These are phyloP conservation scores for Prenolepis imparis DNA, from an alignment of 2,888 invertebrate species.

Conservation along the genomic window DNA sequence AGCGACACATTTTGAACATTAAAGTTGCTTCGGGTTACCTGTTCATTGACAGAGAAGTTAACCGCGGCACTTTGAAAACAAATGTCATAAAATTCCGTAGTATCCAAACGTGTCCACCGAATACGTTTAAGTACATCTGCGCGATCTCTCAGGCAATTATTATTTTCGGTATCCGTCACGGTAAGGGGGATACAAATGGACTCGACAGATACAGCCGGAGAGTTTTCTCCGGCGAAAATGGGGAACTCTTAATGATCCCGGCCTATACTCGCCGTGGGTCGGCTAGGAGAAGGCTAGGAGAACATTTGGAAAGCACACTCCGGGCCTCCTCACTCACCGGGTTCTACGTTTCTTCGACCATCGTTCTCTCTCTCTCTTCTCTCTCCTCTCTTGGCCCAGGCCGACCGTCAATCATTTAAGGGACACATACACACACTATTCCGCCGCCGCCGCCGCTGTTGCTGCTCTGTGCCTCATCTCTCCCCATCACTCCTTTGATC, in stretches of 20 bases:
- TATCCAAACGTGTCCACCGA: not conserved
- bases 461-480: constrained; percentile 34
- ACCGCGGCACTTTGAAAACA: not conserved
- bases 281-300: constrained; percentile 41
- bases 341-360: constrained; percentile 68
- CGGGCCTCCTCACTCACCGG: constrained; percentile 32
- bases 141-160: constrained; percentile 23
- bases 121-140: not conserved
- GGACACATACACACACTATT: constrained; percentile 68
- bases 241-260: constrained; percentile 33
- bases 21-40: no score
- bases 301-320: constrained; percentile 72
- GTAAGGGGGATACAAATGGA: constrained; percentile 26
- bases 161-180: constrained; percentile 40
- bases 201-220: not conserved
- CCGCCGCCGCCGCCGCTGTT: constrained; percentile 61
- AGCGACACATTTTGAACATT: no score
- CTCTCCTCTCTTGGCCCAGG: constrained; percentile 65
- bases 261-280: constrained; percentile 25
- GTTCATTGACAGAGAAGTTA: not conserved
- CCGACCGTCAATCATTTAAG: constrained; percentile 80
- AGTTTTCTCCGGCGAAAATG: constrained; percentile 49
- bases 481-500: constrained; percentile 56
- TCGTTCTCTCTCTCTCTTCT: no score
- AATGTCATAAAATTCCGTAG: not conserved